Evolutionary conservation across 2,888 invertebrate species (phyloP), one percentile per base, ranked within the genome.

Genomic region (Subacronicta megacephala): DNA sequence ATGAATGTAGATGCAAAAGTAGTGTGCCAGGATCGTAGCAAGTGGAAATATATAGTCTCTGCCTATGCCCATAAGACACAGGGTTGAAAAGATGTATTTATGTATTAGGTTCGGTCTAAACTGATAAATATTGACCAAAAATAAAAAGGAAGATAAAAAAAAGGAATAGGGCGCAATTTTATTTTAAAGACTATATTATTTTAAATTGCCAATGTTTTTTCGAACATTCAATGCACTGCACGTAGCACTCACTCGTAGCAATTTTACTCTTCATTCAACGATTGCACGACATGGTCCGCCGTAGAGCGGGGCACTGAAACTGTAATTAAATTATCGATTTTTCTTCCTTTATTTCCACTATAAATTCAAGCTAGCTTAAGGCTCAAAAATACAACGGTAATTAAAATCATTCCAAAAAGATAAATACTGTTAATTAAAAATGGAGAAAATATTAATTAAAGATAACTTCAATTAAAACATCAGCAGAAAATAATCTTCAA

Each of bases 241-340:
- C 52, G 67, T 56, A 52, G 64, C 72, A 65, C 65, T 66, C 72
- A 62, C 60, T 71, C 57, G 54, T 46, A 45, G 57, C 60, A 74
- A 79, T 78, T 77, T 69, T 68, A 71, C 65, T 59, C 68, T 76
- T 62, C 67, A 72, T 68, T 74, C 68, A 62, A 68, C 69, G 49
- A 59, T 69, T 43, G 42, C 44, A 35, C 31, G 47, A 38, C 36
- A 54, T 46, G 54, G 59, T 47, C 54, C 49, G 15, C 42, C 52
- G 54, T 54, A 50, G 44, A 42, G 44, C 18, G 16, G 13, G 52
- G 41, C 50, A 53, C 41, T 36, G 67, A 26, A 59, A 47, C 42
- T 52, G 23, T 58, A 60, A 62, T 67, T 35, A 17, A 60, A 61
- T 50, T 55, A 68, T 65, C 40, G 17, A 46, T 50, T 17, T 23